Base-by-base conservation (phyloP, 1,140 invertebrate genomes). In the Brachionus koreanus region DNA sequence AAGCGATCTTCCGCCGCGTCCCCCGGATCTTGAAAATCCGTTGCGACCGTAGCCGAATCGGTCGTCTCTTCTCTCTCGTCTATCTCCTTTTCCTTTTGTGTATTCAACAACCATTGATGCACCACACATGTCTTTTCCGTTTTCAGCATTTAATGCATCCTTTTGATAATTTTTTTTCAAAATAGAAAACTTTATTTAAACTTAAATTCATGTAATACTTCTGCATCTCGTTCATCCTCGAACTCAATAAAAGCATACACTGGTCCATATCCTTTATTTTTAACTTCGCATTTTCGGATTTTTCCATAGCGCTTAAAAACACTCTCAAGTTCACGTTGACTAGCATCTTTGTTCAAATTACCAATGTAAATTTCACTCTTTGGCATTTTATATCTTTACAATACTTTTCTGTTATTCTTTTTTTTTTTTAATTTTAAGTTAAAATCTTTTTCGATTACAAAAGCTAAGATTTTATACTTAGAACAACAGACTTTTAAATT, bases 211-310 rank as follows among this genome's bases (percentile, higher is more conserved):
- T 69, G 19, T 7, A 16, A 16, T 72, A 23, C 10, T 86, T 96
- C 95, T 6, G 95, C 95, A 89, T 98, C 95, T 86, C 94, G 92
- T 85, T 92, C 91, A 88, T 96, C 95, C 89, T 98, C 95, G 89
- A 95, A 98, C 88, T 97, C 95, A n/a, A 98, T 93, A 90, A 98
- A 98, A 13, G 95, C 95, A 90, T 98, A 98, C 37, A 95, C 88
- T 25, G 88, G 85, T 19, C 57, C 76, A 25, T 61, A 79, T 7
- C 76, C 76, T 61, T 79, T 79, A 43, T 79, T 79, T 61, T 79
- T 79, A 10, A 79, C 49, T 42, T 79, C 76, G 39, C 76, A 79
- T 67, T 52, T 46, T 23, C 39, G 23, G 5, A 82, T 72, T 72
- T 72, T 46, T 35, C 79, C 79, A 72, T 82, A n/a, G 0, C 42